Percentiles rank a stretch among this genome's conserved stretches.
Conservation (phyloP, 2,113 vertebrate genomes). For the Muntiacus muntjak region DNA sequence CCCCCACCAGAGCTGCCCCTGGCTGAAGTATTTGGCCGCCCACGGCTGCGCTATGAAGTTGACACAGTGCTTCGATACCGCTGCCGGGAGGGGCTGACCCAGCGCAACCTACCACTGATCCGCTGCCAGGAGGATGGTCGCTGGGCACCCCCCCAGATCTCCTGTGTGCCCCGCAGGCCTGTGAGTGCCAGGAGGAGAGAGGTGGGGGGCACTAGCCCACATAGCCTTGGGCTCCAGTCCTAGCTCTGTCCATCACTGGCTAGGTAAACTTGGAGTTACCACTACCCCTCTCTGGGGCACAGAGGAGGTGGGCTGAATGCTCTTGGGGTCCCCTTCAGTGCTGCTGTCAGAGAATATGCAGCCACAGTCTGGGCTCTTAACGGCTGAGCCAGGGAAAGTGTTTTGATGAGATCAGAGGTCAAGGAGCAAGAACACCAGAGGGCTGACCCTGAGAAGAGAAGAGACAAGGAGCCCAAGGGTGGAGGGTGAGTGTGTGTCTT, state of each 20-base stretch:
- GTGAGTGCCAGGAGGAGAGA: slow-evolving; percentile 74
- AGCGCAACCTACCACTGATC: slow-evolving; percentile 86
- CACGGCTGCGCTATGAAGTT: slow-evolving; percentile 84
- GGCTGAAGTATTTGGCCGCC: slow-evolving; percentile 85
- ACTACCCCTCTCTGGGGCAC: neutral
- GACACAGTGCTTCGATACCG: slow-evolving; percentile 85
- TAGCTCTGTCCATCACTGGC: neutral
- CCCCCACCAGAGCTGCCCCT: slow-evolving; percentile 83
- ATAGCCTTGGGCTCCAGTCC: neutral
- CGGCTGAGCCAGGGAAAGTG: neutral
- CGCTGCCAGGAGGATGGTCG: slow-evolving; percentile 86
- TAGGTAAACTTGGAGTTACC: neutral
- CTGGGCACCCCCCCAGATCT: slow-evolving; percentile 89
- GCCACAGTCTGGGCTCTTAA: neutral
- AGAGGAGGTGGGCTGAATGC: neutral
- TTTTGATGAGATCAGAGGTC: neutral
- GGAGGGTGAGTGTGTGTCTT: neutral
- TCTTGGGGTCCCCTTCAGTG: neutral
- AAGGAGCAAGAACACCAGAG: neutral
- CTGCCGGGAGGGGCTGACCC: slow-evolving; percentile 85
- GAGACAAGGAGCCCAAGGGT: neutral
- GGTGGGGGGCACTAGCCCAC: neutral
- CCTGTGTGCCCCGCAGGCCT: slow-evolving; percentile 80
- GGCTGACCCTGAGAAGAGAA: neutral
- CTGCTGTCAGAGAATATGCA: neutral